phyloP scores from a whole-genome alignment of 2,888 invertebrate genomes.

The Salticus scenicus region DNA sequence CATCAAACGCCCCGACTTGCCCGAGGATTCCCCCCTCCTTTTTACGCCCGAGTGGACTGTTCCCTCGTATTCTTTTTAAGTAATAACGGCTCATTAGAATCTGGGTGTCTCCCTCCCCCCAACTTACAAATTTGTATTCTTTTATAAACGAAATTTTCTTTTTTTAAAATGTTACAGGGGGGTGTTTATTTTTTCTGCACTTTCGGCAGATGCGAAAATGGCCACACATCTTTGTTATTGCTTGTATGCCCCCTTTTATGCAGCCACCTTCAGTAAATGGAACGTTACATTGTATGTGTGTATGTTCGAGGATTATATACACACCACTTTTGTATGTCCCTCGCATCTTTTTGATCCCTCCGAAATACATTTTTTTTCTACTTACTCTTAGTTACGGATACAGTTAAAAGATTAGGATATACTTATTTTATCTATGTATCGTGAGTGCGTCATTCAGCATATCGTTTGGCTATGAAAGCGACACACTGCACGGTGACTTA shows the following conservation, averaged over 20 bases:
- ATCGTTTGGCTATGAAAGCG: background rate
- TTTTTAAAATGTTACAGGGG: conserved; percentile 12
- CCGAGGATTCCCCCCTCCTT: background rate
- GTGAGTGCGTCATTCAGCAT: background rate
- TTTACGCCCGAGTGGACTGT: conserved; percentile 31
- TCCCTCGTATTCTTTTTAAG: conserved; percentile 28
- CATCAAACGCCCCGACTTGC: conserved; percentile 44
- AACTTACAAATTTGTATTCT: conserved; percentile 56
- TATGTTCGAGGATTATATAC: conserved; percentile 34
- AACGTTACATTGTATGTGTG: conserved; percentile 51
- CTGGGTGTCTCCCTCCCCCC: conserved; percentile 3
- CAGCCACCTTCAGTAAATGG: conserved; percentile 55
- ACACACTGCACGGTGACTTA: background rate
- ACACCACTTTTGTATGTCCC: background rate
- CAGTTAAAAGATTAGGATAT: conserved; percentile 39
- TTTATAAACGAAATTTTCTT: conserved; percentile 60
- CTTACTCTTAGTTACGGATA: conserved; percentile 15
- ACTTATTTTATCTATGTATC: background rate
- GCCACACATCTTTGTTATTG: conserved; percentile 40
- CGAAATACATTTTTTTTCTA: conserved; percentile 10
- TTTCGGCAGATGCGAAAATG: conserved; percentile 44
- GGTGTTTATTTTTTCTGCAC: conserved; percentile 29
- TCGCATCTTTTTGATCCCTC: conserved; percentile 9
- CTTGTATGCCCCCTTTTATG: background rate
- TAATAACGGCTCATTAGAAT: conserved; percentile 60